Percentiles rank a stretch among this genome's conserved stretches.
Evolutionary conservation across 2,888 invertebrate species (phyloP).

Genomic region (Pantelozetes paolii): DNA sequence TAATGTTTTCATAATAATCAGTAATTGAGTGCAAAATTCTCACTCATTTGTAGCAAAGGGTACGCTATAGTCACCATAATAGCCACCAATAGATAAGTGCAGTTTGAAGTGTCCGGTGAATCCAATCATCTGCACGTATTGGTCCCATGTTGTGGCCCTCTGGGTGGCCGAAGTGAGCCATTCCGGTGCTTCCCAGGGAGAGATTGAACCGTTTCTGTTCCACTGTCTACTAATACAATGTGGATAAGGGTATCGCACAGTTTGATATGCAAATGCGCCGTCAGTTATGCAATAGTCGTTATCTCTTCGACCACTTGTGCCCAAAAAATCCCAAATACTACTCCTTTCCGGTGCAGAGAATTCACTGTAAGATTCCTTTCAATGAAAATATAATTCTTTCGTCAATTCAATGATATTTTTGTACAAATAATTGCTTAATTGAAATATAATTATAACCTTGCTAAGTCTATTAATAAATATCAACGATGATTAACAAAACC

Average conservation of each 20-base stretch:
- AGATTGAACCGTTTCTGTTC: background rate
- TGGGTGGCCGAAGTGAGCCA: background rate
- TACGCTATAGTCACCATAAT: background rate
- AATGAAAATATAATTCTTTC: too few relatives aligned
- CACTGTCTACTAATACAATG: background rate
- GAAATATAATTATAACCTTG: too few relatives aligned
- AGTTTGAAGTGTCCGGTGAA: slow-evolving; percentile 9
- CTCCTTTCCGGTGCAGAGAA: slow-evolving; percentile 1
- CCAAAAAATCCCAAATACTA: slow-evolving; percentile 5
- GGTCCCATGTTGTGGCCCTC: background rate
- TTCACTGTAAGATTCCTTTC: background rate
- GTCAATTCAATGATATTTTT: too few relatives aligned
- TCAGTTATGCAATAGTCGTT: background rate
- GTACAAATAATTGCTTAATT: too few relatives aligned
- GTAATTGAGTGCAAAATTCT: background rate
- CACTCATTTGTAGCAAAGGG: slow-evolving; percentile 5
- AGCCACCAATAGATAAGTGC: slow-evolving; percentile 9
- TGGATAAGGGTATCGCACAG: background rate
- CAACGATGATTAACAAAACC: too few relatives aligned
- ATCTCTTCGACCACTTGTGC: background rate
- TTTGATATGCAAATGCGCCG: slow-evolving; percentile 1
- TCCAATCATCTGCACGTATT: background rate
- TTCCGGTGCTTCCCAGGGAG: slow-evolving; percentile 4
- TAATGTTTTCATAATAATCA: background rate
- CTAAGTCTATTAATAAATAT: too few relatives aligned